phyloP scores from a whole-genome alignment of 2,797 vertebrate genomes.

The Anolis apletophallus region DNA sequence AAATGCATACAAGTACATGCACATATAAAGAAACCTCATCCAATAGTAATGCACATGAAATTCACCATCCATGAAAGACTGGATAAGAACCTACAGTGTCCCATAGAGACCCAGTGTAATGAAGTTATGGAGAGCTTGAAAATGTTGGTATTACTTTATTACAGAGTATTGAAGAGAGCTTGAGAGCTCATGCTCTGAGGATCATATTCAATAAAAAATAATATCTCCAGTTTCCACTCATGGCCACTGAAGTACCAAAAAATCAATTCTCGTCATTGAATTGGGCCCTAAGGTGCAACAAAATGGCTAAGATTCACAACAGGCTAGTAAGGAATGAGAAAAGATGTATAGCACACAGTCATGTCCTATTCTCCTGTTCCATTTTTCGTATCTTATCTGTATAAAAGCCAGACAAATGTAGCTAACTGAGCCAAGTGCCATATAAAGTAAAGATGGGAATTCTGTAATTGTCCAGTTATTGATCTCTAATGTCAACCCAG shows the following conservation, averaged over 20 bases:
- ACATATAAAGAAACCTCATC: background rate
- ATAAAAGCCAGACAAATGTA: conserved; percentile 17
- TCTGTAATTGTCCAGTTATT: too few relatives aligned
- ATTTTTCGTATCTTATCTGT: background rate
- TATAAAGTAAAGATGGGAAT: too few relatives aligned
- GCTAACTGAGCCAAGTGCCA: background rate
- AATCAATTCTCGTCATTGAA: conserved; percentile 75
- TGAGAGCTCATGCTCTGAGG: conserved; percentile 60
- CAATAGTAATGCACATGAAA: conserved; percentile 36
- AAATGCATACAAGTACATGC: background rate
- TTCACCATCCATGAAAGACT: conserved; percentile 37
- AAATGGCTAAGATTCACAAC: conserved; percentile 64
- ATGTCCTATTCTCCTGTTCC: conserved; percentile 25
- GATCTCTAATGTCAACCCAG: too few relatives aligned
- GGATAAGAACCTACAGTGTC: conserved; percentile 32
- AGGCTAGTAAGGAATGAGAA: conserved; percentile 35
- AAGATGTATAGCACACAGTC: conserved; percentile 26
- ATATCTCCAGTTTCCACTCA: conserved; percentile 63
- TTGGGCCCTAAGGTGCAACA: conserved; percentile 71
- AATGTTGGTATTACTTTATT: conserved; percentile 72
- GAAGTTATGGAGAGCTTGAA: conserved; percentile 66
- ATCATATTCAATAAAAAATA: conserved; percentile 71
- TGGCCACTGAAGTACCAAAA: conserved; percentile 70
- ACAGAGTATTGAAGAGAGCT: conserved; percentile 53
- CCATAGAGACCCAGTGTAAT: conserved; percentile 61